These are phyloP conservation scores for Pseudococcus jackbeardsleyi DNA, from an alignment of 2,888 invertebrate genomes.

Conservation along the genomic window DNA sequence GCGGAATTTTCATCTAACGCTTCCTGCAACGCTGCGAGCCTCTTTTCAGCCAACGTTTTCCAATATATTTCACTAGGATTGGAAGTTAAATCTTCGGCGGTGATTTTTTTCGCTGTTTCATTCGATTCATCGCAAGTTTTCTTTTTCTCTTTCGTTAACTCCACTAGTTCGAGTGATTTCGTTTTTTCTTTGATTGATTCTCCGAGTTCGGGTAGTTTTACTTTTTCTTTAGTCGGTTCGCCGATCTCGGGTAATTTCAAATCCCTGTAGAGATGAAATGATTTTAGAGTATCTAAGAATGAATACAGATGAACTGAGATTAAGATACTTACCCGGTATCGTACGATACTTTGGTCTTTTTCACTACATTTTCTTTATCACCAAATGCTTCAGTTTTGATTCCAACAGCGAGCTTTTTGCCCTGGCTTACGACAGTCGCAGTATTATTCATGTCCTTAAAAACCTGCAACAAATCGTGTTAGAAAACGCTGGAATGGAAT, in stretches of 20 bases:
- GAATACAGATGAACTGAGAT: not conserved
- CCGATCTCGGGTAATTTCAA: not conserved
- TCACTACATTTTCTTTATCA: slow-evolving; percentile 39
- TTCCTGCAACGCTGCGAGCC: slow-evolving; percentile 79
- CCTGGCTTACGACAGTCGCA: not conserved
- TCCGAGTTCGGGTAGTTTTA: not conserved
- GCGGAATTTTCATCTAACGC: slow-evolving; percentile 81
- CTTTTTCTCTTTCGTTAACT: slow-evolving; percentile 68
- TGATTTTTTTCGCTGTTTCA: slow-evolving; percentile 71
- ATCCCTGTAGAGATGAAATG: not conserved
- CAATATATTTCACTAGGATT: slow-evolving; percentile 83
- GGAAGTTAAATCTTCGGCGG: slow-evolving; percentile 79
- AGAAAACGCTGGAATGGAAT: not conserved
- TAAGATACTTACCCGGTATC: not conserved
- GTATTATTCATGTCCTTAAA: slow-evolving; percentile 35
- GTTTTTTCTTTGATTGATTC: not conserved
- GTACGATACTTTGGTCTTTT: not conserved
- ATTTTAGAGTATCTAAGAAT: not conserved
- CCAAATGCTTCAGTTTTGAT: slow-evolving; percentile 54
- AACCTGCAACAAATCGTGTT: not conserved
- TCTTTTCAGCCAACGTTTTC: slow-evolving; percentile 81
- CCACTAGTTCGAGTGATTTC: not conserved
- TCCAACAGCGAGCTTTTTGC: slow-evolving; percentile 28
- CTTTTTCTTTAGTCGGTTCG: not conserved
- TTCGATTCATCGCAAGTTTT: slow-evolving; percentile 68